Evolutionary conservation across 1,140 invertebrate species (phyloP).

Genomic region (Bathynomus jamesi): DNA sequence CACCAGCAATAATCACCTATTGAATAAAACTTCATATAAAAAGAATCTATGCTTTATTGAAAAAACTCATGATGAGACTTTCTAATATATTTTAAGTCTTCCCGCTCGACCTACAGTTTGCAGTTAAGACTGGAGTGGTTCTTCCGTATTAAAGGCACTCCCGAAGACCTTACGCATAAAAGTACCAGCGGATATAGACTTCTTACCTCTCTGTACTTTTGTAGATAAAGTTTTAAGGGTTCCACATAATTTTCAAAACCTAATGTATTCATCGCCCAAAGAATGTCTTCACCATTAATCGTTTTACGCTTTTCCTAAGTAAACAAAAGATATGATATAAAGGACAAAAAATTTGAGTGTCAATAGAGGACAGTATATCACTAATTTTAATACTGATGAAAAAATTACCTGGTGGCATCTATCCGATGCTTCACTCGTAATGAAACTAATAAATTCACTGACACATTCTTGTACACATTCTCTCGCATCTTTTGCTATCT

Average conservation of each 20-base stretch:
- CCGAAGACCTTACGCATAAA: too few species aligned
- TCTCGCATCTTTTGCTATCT: slow-evolving; percentile 79
- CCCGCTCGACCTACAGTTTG: too few species aligned
- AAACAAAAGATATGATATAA: background rate
- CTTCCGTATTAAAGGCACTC: too few species aligned
- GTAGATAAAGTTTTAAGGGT: slow-evolving; percentile 88
- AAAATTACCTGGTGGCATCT: slow-evolving; percentile 60
- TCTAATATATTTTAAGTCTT: too few species aligned
- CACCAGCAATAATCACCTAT: too few species aligned
- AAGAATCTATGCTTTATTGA: too few species aligned
- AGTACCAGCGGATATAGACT: too few species aligned
- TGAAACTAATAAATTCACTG: slow-evolving; percentile 98
- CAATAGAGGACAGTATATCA: too few species aligned
- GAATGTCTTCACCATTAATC: slow-evolving; percentile 96
- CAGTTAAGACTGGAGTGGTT: too few species aligned
- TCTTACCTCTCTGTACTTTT: slow-evolving; percentile 89
- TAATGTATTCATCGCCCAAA: slow-evolving; percentile 91
- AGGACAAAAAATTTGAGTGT: too few species aligned
- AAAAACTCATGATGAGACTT: too few species aligned
- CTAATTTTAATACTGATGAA: background rate
- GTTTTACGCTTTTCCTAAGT: slow-evolving; percentile 94
- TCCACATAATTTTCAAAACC: slow-evolving; percentile 99
- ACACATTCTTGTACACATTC: slow-evolving; percentile 99
- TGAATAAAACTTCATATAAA: too few species aligned
- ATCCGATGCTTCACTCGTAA: slow-evolving; percentile 96